phyloP scores from a whole-genome alignment of 2,113 vertebrate genomes.

The Gymnobelideus leadbeateri region DNA sequence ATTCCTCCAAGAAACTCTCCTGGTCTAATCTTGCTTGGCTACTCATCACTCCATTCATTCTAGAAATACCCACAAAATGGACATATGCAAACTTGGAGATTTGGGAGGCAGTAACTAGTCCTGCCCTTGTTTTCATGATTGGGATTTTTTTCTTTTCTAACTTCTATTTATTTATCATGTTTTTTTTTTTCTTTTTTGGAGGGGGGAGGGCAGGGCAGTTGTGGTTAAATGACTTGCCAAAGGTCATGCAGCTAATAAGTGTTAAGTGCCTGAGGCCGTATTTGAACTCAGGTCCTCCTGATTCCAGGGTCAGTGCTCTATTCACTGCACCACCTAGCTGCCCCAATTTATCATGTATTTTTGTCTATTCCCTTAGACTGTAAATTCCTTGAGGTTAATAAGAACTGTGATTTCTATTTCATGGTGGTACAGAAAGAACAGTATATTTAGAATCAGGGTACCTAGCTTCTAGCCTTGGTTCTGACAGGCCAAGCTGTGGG shows the following conservation, averaged over 20 bases:
- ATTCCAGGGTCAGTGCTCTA: too few relatives aligned
- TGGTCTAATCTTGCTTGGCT: not conserved
- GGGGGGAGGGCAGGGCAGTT: too few relatives aligned
- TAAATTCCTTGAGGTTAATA: not conserved
- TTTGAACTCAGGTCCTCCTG: too few relatives aligned
- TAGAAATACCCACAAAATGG: not conserved
- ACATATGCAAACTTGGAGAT: not conserved
- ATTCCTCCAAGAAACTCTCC: not conserved
- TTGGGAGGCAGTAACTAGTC: not conserved
- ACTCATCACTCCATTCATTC: not conserved
- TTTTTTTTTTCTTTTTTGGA: too few relatives aligned
- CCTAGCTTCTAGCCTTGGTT: not conserved
- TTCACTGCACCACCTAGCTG: too few relatives aligned
- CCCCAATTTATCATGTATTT: not conserved
- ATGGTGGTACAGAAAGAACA: not conserved
- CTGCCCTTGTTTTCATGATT: not conserved
- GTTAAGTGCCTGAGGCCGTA: too few relatives aligned
- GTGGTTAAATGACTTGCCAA: too few relatives aligned
- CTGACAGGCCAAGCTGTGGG: not conserved
- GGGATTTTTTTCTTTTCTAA: not conserved
- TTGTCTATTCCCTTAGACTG: not conserved
- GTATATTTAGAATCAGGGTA: not conserved
- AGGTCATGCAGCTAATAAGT: too few relatives aligned
- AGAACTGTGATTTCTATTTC: not conserved
- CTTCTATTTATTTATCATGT: not conserved